Conservation (phyloP, 2,888 invertebrate genomes). For the Steinernema carpocapsae region DNA sequence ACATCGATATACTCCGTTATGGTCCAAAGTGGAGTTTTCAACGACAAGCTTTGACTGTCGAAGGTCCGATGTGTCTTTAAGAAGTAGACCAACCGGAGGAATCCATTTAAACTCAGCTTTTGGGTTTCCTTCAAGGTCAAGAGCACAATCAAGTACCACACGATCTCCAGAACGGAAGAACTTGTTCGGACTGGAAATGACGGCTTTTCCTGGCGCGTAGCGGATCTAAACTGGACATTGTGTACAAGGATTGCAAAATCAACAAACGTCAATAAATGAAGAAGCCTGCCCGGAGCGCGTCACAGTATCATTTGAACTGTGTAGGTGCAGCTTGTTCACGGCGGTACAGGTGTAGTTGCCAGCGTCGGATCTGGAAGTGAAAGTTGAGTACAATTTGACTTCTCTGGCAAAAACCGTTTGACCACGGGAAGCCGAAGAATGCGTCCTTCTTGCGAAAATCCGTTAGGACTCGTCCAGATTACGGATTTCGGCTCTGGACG, state of each 20-base stretch:
- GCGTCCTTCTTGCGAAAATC: conserved; percentile 74
- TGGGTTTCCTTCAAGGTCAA: not conserved
- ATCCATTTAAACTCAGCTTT: conserved; percentile 3
- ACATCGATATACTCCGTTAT: conserved; percentile 87
- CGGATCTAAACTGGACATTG: not conserved
- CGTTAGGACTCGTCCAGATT: conserved; percentile 85
- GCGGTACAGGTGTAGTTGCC: conserved; percentile 89
- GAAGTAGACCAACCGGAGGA: no score
- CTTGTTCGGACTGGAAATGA: not conserved
- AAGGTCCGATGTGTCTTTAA: no score
- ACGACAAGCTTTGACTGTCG: conserved; percentile 70
- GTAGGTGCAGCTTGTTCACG: conserved; percentile 80
- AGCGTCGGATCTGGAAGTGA: conserved; percentile 69
- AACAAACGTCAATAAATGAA: not conserved
- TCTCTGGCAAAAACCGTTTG: conserved; percentile 76
- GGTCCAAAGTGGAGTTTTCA: conserved; percentile 82
- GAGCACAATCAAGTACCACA: not conserved
- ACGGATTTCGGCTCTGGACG: conserved; percentile 83
- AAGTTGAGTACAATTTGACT: not conserved
- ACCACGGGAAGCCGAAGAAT: conserved; percentile 72
- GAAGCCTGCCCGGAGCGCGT: conserved; percentile 43
- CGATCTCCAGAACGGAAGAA: not conserved
- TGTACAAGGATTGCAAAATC: not conserved
- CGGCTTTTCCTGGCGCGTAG: not conserved
- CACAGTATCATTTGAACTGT: conserved; percentile 40